Evolutionary conservation across 2,888 invertebrate species (phyloP), one percentile per base, ranked within the genome.

Genomic region (Chrysina gloriosa): DNA sequence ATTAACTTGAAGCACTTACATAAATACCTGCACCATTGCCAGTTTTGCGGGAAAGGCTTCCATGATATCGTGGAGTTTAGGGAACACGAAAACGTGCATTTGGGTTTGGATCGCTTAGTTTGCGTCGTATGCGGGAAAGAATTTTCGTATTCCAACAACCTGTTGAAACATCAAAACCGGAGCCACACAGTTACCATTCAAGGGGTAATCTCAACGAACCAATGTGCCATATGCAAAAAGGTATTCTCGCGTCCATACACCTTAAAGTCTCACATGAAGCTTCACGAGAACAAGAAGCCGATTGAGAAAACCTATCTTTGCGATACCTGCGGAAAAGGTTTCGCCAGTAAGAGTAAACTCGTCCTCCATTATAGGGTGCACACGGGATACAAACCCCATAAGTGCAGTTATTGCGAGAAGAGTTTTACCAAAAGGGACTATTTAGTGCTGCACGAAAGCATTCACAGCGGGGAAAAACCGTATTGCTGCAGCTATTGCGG

Each of bases 401-500:
- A 0, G 7, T 77, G 78, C 31, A 73, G 75, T 68, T 84, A 85
- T 77, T 89, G 88, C 80, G 86, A 86, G 11, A 77, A 77, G 65
- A 70, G 74, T 45, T 76, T 78, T 65, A 75, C 73, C 7, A 77
- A 77, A 19, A 78, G 78, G 48, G 77, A 77, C 48, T 76, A 77
- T 56, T 67, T 79, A 67, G 75, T 78, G 23, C 77, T 78, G 69
- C 89, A 89, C 79, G 85, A 87, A 78, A 81, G 88, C 78, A 87
- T 86, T 78, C 88, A 88, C 82, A 86, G 86, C 72, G 88, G 88
- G 47, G 88, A 88, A 80, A 87, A 87, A 79, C 89, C 89, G 34
- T 87, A 88, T 80, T 84, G 85, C 68, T 89, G 89, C 79, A 82
- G 85, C 70, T 84, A 85, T 78, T 89, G 89, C 80, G 86, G 86